These are phyloP conservation scores for Meandrusa payeni DNA, from an alignment of 2,888 invertebrate species.

Conservation along the genomic window DNA sequence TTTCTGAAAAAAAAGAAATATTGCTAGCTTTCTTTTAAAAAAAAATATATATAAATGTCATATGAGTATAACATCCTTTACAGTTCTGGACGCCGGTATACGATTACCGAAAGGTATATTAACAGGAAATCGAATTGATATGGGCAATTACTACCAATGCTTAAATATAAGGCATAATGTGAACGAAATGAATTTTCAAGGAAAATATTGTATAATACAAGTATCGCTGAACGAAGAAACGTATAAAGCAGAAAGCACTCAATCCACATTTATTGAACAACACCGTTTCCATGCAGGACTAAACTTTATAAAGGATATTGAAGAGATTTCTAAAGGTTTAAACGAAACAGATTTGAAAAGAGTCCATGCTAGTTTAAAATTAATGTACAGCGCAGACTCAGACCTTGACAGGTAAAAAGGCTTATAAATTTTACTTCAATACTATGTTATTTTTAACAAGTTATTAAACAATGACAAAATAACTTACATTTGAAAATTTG, in stretches of 20 bases:
- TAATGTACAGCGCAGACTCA: constrained; percentile 2
- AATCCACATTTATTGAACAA: background rate
- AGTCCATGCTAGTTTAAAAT: background rate
- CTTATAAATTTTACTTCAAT: background rate
- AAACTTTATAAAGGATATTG: background rate
- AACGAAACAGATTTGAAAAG: no score
- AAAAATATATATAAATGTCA: no score
- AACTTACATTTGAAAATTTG: no score
- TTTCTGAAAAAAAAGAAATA: no score
- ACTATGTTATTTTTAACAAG: constrained; percentile 1
- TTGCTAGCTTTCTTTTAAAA: no score
- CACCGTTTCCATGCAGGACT: background rate
- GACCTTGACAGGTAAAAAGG: constrained; percentile 4
- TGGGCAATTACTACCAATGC: constrained; percentile 61
- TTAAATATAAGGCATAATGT: constrained; percentile 38
- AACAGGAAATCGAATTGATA: constrained; percentile 55
- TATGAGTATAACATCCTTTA: no score
- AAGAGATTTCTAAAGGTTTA: no score
- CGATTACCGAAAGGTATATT: constrained; percentile 61
- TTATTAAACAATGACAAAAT: no score
- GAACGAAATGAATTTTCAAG: constrained; percentile 46
- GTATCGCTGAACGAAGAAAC: constrained; percentile 39
- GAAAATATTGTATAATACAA: constrained; percentile 62
- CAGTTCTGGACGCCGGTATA: constrained; percentile 68
- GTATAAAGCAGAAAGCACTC: constrained; percentile 24